Evolutionary conservation across 2,797 vertebrate genomes (phyloP), one percentile per base, ranked within the genome.

Genomic region (Chrysocyon brachyurus): DNA sequence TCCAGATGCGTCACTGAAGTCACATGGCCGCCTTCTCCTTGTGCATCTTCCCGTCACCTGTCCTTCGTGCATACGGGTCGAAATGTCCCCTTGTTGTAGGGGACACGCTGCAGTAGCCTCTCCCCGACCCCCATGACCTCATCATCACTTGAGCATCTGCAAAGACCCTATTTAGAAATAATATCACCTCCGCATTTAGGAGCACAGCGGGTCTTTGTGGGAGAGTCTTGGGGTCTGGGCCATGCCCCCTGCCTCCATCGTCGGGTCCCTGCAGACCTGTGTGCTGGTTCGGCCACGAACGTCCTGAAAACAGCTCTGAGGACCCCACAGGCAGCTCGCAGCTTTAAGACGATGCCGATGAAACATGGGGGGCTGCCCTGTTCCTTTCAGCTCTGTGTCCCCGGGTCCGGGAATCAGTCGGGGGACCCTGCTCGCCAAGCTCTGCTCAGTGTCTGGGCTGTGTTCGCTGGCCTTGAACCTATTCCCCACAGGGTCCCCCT

Each of bases 191-290:
- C 40, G 6, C 40, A 46, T 28, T 28, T 21, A 56, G 68, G 57
- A 26, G 6, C 22, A 54, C 28, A 75, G 26, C 6, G 4, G 31
- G 3, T 36, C 14, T 36, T 63, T 9, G 3, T 15, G 2, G 31
- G 5, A n/a, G 24, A 0, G 5, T 16, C 10, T 8, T 1, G 0
- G 14, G 31, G 6, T 31, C 28, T 21, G 28, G 40, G 16, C 26
- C 21, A 17, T 17, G 31, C 12, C 9, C 57, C n/a, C 16, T 22
- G 26, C 12, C 57, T n/a, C 54, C 1, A 6, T 3, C 56, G 24
- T 83, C 31, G 8, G 49, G 24, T 31, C 77, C 28, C 54, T 72
- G 12, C 24, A 28, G 57, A 21, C 5, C 1, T 5, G 16, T 57
- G 17, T 31, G 14, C 21, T 68, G 2, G 17, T 3, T 24, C 17